phyloP scores from a whole-genome alignment of 1,140 invertebrate species.

The Papilio polyxenes region DNA sequence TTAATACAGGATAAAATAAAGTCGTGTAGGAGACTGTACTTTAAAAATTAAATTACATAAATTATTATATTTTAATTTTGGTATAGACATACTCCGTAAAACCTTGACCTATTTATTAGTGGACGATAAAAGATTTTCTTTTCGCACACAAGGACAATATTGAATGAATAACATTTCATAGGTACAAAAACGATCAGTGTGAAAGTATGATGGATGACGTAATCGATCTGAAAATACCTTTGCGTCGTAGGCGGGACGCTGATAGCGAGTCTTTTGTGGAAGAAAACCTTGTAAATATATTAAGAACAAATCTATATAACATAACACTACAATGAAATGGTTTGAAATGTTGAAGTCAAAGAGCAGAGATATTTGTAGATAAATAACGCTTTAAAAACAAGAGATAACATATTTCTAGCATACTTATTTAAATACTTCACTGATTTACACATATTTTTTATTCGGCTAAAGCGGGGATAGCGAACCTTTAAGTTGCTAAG shows the following conservation, averaged over 20 bases:
- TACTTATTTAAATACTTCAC: no score
- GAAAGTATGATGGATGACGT: constrained; percentile 33
- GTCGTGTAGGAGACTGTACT: not conserved
- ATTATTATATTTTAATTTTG: no score
- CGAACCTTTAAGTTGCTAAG: no score
- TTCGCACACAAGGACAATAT: not conserved
- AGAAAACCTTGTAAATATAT: not conserved
- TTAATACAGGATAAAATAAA: not conserved
- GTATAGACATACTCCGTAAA: not conserved
- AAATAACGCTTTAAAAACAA: no score
- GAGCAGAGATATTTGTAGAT: no score
- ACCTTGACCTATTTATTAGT: not conserved
- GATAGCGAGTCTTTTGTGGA: not conserved
- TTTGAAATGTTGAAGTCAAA: no score
- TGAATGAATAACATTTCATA: constrained; percentile 28
- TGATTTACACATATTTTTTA: no score
- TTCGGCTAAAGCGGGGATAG: no score
- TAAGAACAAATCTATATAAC: not conserved
- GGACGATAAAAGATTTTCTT: constrained; percentile 13
- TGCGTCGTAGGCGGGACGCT: not conserved
- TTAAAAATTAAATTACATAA: no score
- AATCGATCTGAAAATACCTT: constrained; percentile 29
- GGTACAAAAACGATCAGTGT: constrained; percentile 12
- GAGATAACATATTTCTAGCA: no score
- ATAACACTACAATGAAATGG: not conserved